These are phyloP conservation scores for Delphinapterus leucas DNA, from an alignment of 2,113 vertebrate genomes.

Conservation along the genomic window DNA sequence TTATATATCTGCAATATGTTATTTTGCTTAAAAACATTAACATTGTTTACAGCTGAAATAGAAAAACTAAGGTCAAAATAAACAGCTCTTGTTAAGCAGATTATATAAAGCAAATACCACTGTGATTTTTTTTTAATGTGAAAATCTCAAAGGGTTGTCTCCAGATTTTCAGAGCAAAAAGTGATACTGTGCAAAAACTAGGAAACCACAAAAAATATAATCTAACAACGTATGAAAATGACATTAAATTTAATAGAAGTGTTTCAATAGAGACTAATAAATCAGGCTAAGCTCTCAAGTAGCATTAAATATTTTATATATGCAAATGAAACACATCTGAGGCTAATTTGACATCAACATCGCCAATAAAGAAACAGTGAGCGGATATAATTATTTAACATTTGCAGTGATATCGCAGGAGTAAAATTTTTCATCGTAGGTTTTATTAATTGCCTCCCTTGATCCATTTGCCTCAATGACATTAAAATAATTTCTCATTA, in stretches of 20 bases:
- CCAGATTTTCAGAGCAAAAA: conserved; percentile 40
- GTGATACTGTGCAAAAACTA: conserved; percentile 16
- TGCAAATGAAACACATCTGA: background rate
- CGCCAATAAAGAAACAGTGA: background rate
- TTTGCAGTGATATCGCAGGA: background rate
- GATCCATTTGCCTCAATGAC: background rate
- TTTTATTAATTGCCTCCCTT: background rate
- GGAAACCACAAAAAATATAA: background rate
- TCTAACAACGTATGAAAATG: background rate
- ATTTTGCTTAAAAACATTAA: conserved; percentile 25
- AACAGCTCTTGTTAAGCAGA: background rate
- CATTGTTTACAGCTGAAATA: conserved; percentile 10
- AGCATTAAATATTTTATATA: background rate
- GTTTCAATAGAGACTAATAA: conserved; percentile 14
- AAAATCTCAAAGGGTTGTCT: background rate
- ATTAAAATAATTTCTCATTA: background rate
- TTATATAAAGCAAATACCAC: background rate
- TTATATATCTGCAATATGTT: background rate
- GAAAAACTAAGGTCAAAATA: conserved; percentile 5
- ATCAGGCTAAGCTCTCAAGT: background rate
- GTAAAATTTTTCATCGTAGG: background rate
- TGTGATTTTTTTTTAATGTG: background rate
- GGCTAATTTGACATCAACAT: background rate
- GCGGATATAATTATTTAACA: background rate
- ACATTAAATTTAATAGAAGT: background rate